Base-by-base conservation (phyloP, 2,888 invertebrate genomes). In the Eupithecia pulchellata region DNA sequence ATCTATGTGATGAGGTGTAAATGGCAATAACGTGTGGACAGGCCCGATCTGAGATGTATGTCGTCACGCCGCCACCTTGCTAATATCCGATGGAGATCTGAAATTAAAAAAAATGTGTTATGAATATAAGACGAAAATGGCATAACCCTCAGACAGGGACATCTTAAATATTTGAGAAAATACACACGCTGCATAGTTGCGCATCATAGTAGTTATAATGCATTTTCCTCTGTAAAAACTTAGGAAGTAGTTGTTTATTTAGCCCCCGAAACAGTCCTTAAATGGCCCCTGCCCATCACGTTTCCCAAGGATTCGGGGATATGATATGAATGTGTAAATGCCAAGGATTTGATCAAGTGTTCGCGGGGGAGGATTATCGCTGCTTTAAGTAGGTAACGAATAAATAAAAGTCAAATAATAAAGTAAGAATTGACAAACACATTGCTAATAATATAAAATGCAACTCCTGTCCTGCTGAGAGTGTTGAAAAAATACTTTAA, bases 11-110 rank as follows among this genome's bases (percentile, higher is more conserved):
- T n/a, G n/a, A n/a, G n/a, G n/a, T n/a, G n/a, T n/a, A n/a, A n/a
- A n/a, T n/a, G n/a, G n/a, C n/a, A n/a, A n/a, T 92, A 92, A 87
- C 88, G 81, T 78, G 80, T 76, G 83, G 84, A 81, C 84, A 84
- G 81, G 81, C 80, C 78, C 83, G 86, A 85, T 85, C 86, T 86
- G 79, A 91, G 91, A 92, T 91, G 91, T 92, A 92, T 92, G 89
- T 85, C 90, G 89, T 91, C 93, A 91, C 92, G 91, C 84, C 83
- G 77, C 86, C 88, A 86, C 91, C 92, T n/a, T n/a, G n/a, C n/a
- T n/a, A n/a, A n/a, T n/a, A n/a, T n/a, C n/a, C n/a, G n/a, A n/a
- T n/a, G n/a, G n/a, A n/a, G n/a, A n/a, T n/a, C n/a, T n/a, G n/a
- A n/a, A n/a, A n/a, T n/a, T n/a, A n/a, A n/a, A n/a, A n/a, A n/a